Conservation (phyloP, 2,888 invertebrate species). For the Ophion ellenae region DNA sequence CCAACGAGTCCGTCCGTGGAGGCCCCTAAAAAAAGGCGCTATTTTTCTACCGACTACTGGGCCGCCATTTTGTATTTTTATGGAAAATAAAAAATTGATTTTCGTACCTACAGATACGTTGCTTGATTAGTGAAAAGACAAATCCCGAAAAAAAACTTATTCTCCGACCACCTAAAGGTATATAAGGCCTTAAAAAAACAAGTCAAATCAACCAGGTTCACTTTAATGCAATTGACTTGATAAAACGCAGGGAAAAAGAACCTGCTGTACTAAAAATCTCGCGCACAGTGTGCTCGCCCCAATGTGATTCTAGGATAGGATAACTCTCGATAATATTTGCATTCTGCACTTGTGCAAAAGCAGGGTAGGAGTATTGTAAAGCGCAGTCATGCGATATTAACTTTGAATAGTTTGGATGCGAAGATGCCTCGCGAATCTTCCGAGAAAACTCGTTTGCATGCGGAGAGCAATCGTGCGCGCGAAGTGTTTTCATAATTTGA, state of each 20-base stretch:
- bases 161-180: no score
- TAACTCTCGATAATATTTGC: constrained; percentile 35
- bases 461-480: constrained; percentile 56
- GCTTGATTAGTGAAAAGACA: no score
- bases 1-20: no score
- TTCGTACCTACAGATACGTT: no score
- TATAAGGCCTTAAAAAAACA: no score
- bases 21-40: no score
- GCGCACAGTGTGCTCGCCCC: background rate
- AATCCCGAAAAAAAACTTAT: no score
- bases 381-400: constrained; percentile 55
- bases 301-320: constrained; percentile 23
- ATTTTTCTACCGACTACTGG: no score
- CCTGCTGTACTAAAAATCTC: background rate
- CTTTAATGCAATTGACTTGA: background rate
- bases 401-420: constrained; percentile 39
- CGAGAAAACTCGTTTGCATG: constrained; percentile 48
- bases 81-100: no score
- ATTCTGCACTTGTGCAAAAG: constrained; percentile 18
- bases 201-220: no score
- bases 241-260: background rate
- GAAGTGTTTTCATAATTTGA: constrained; percentile 59
- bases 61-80: no score
- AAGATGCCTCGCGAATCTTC: constrained; percentile 44
- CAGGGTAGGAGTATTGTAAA: constrained; percentile 32